These are phyloP conservation scores for Xanthia togata DNA, from an alignment of 2,888 invertebrate genomes.

Conservation along the genomic window DNA sequence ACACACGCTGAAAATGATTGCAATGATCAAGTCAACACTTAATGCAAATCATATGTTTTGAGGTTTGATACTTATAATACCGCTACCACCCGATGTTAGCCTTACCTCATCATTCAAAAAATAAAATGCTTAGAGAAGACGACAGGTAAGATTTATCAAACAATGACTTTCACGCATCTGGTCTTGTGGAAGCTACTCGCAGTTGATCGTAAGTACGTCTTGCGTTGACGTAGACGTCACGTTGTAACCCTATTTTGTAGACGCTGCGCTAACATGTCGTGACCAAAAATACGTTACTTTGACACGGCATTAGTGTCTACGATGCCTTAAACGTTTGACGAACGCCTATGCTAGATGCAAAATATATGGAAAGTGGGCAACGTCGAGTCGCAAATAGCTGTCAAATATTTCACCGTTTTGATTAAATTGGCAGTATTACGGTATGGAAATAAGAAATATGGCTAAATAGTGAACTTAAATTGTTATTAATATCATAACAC, in stretches of 20 bases:
- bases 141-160: constrained; percentile 13
- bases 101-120: background rate
- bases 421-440: no score
- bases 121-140: background rate
- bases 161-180: background rate
- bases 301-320: background rate
- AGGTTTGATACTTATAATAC: background rate
- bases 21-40: background rate
- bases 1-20: no score
- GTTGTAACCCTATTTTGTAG: no score
- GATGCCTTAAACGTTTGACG: background rate
- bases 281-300: background rate
- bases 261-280: background rate
- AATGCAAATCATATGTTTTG: no score
- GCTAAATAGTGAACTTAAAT: no score
- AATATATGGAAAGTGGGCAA: no score
- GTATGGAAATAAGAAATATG: no score
- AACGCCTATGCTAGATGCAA: no score
- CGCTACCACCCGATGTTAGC: no score
- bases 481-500: no score
- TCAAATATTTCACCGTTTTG: no score
- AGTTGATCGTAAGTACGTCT: background rate
- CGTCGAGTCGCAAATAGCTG: no score
- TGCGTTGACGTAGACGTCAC: background rate
- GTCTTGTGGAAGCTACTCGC: background rate